phyloP scores from a whole-genome alignment of 2,888 invertebrate genomes.

The Xestia xanthographa region DNA sequence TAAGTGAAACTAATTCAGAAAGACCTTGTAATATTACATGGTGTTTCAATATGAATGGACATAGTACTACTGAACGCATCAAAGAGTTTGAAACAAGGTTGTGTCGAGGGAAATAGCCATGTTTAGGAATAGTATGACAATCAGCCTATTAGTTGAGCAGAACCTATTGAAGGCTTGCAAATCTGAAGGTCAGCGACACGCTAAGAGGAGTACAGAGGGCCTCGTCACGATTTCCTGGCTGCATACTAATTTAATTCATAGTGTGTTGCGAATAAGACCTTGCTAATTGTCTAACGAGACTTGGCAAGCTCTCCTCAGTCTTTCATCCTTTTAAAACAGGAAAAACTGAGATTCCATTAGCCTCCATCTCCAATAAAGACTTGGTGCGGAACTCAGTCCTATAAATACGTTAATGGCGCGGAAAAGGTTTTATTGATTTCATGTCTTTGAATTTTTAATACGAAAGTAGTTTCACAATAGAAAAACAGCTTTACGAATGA shows the following conservation, averaged over 20 bases:
- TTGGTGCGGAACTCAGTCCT: background rate
- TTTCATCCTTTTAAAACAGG: constrained; percentile 17
- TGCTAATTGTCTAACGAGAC: constrained; percentile 73
- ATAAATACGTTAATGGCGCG: background rate
- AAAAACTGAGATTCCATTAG: background rate
- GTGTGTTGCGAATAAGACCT: constrained; percentile 77
- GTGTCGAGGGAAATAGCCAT: constrained; percentile 41
- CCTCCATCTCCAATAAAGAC: constrained; percentile 4
- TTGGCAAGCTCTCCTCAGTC: constrained; percentile 55
- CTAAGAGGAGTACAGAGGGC: constrained; percentile 68
- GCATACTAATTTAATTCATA: constrained; percentile 82
- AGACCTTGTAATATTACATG: constrained; percentile 49
- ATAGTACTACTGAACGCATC: constrained; percentile 46
- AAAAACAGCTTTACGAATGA: constrained; percentile 25
- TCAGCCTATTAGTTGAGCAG: constrained; percentile 41
- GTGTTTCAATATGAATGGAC: constrained; percentile 50
- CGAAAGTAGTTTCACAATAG: constrained; percentile 23
- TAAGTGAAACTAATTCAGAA: constrained; percentile 17
- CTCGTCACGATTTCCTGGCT: constrained; percentile 81
- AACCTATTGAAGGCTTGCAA: constrained; percentile 55
- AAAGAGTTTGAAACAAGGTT: constrained; percentile 54
- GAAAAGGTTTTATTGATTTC: constrained; percentile 52
- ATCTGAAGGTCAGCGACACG: constrained; percentile 65
- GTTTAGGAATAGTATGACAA: constrained; percentile 53
- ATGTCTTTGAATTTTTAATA: constrained; percentile 52